These are phyloP conservation scores for Agapornis canus DNA, from an alignment of 2,797 vertebrate genomes.

Conservation along the genomic window DNA sequence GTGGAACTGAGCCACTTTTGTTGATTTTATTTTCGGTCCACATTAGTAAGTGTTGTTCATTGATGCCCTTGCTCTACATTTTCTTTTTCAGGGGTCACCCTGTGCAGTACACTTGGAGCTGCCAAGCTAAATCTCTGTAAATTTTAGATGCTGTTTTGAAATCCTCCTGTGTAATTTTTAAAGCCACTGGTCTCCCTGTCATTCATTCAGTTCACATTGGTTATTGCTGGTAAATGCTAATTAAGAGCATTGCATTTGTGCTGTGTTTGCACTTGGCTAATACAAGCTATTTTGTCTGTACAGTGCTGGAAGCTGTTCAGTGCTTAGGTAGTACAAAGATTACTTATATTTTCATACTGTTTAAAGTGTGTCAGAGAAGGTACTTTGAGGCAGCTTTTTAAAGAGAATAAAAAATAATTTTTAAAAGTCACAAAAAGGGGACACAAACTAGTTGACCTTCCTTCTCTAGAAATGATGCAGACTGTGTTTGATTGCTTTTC, in stretches of 20 bases:
- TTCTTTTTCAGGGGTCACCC: background rate
- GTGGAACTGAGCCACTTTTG: background rate
- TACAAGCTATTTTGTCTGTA: background rate
- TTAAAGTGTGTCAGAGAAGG: background rate
- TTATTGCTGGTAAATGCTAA: background rate
- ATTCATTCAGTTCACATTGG: background rate
- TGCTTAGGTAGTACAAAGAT: background rate
- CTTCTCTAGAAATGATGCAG: background rate
- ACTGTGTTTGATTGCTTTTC: background rate
- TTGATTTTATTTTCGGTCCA: background rate
- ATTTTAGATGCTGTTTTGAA: background rate
- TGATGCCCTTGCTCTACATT: background rate
- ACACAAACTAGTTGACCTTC: background rate
- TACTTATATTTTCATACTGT: background rate
- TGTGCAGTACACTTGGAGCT: background rate
- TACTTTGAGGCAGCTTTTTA: background rate
- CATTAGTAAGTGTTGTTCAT: background rate
- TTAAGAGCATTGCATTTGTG: background rate
- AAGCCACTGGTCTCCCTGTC: background rate
- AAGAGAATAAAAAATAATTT: background rate
- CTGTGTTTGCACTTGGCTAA: background rate
- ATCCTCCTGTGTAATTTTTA: background rate
- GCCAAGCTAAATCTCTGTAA: background rate
- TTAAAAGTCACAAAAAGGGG: background rate
- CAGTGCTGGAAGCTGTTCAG: background rate